Base-by-base conservation (phyloP, 2,888 invertebrate species). In the Agrotis ipsilon region DNA sequence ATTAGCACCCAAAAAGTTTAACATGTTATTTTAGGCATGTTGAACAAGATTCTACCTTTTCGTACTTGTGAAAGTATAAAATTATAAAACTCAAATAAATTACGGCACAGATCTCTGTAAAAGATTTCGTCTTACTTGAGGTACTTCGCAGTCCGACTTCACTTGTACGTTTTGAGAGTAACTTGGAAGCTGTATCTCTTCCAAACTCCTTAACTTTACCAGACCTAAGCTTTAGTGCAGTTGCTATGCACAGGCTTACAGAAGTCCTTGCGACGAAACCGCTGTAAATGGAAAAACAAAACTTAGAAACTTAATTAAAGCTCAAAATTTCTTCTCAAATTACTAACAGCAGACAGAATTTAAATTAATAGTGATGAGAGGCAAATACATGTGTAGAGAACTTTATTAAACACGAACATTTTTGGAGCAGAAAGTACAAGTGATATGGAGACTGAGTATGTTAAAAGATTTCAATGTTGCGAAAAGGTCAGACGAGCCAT, bases 171-270 rank as follows among this genome's bases (percentile, higher is more conserved):
- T 82, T 81, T 76, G 54, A 66, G 63, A 69, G 67, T 68, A 79
- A 82, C 68, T 82, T 82, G 63, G 68, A 62, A 74, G 69, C 71
- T 77, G 72, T 82, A 77, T 80, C 74, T 82, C 74, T 82, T 77
- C 72, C 66, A 61, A 72, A 77, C 72, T 82, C 69, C 80, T 82
- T 71, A 80, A 80, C 69, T 82, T 82, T 72, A 74, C 67, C 71
- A 76, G 73, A 69, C 65, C 68, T 82, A 82, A 82, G 81, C 81
- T 82, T 82, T 82, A 82, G 74, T 80, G 80, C 80, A 82, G 71
- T 77, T 72, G 51, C 66, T 76, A 72, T 77, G 72, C 69, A 77
- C 62, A 68, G 60, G 58, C 78, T 80, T 80, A 78, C 64, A 59
- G 68, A 70, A 72, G 65, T 66, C 57, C 48, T 72, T 61, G 69